A percentile compares a stretch with the other conserved stretches of the same genome.
These are phyloP conservation scores for Myotis myotis DNA, from an alignment of 2,797 vertebrate genomes.

Conservation along the genomic window DNA sequence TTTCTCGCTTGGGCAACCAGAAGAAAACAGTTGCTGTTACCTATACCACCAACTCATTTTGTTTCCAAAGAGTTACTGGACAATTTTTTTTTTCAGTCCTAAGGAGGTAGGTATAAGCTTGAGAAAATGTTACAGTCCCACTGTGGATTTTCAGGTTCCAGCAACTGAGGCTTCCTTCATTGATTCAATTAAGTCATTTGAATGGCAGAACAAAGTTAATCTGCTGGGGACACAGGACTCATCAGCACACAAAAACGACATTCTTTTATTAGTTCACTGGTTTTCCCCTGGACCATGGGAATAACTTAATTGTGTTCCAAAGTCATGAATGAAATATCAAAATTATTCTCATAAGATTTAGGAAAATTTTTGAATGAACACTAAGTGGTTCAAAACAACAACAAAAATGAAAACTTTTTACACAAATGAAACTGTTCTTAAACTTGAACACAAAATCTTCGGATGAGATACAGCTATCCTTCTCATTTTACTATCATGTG, in stretches of 20 bases:
- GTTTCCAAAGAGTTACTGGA: not conserved
- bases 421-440: fast-evolving
- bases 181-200: not conserved
- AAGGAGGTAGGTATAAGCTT: not conserved
- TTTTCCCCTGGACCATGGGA: not conserved
- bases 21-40: not conserved
- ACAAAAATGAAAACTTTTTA: not conserved
- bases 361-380: not conserved
- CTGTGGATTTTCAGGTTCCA: not conserved
- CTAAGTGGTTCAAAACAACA: not conserved
- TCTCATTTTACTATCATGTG: not conserved
- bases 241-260: not conserved
- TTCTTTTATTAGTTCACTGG: not conserved
- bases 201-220: not conserved
- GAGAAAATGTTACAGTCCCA: not conserved
- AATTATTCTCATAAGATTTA: not conserved
- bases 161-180: not conserved
- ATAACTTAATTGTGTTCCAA: not conserved
- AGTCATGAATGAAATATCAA: not conserved
- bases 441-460: not conserved
- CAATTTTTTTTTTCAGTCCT: not conserved
- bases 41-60: not conserved
- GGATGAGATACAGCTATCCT: not conserved
- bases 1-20: not conserved
- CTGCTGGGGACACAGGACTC: not conserved